A percentile compares a stretch with the other conserved stretches of the same genome.
Evolutionary conservation across 2,113 vertebrate species (phyloP).

Genomic region (Oryctolagus cuniculus): DNA sequence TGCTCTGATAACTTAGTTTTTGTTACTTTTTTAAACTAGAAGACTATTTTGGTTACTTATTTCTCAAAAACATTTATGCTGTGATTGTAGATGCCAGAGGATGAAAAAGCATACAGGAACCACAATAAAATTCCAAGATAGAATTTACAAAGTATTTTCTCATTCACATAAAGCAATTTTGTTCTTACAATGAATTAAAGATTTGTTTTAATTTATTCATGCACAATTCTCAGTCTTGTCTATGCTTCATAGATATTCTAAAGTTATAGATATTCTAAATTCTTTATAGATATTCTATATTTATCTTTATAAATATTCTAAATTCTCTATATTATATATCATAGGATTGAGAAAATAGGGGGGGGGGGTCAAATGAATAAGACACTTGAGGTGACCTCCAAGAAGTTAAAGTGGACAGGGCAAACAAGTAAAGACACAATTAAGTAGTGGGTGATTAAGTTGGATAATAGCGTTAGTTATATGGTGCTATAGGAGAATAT

Average conservation of each 20-base stretch:
- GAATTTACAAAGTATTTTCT: not conserved
- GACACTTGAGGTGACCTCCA: not conserved
- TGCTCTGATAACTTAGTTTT: slow-evolving; percentile 70
- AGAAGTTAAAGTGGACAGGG: not conserved
- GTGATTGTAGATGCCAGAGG: not conserved
- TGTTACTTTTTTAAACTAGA: slow-evolving; percentile 23
- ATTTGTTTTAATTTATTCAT: too few species aligned
- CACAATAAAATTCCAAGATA: not conserved
- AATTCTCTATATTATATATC: too few species aligned
- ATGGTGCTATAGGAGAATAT: not conserved
- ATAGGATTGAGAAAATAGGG: too few species aligned
- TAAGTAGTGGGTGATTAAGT: not conserved
- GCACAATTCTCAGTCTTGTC: not conserved
- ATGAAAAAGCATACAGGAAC: not conserved
- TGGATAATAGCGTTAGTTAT: not conserved
- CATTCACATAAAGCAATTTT: not conserved
- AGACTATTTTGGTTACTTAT: slow-evolving; percentile 4
- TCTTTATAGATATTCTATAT: too few species aligned
- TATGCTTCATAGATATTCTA: not conserved
- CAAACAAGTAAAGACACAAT: not conserved
- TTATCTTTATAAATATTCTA: too few species aligned
- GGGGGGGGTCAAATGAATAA: not conserved
- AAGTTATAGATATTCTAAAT: not conserved
- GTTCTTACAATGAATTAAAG: not conserved
- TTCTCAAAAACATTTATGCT: slow-evolving; percentile 22